A percentile compares a stretch with the other conserved stretches of the same genome.
phyloP scores from a whole-genome alignment of 2,797 vertebrate genomes.

The Gymnothorax reevesii region DNA sequence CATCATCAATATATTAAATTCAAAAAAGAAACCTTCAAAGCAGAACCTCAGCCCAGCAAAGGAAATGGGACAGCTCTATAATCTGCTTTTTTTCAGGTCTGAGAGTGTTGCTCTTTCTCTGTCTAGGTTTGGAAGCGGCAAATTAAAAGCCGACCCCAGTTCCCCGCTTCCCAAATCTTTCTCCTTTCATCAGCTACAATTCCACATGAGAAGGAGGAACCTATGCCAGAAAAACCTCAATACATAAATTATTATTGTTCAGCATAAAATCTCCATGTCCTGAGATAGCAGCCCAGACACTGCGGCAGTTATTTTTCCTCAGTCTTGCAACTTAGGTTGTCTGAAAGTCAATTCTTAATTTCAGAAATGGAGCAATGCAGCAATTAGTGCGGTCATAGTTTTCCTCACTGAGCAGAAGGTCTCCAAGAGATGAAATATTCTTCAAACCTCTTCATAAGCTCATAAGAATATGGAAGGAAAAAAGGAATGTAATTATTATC shows the following conservation, averaged over 20 bases:
- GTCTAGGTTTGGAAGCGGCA: background rate
- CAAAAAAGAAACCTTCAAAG: background rate
- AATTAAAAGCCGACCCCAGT: background rate
- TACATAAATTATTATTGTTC: background rate
- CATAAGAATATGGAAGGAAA: background rate
- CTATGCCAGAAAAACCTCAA: background rate
- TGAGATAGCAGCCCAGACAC: background rate
- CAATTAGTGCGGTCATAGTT: background rate
- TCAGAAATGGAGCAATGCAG: background rate
- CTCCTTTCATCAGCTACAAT: background rate
- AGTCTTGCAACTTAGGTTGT: background rate
- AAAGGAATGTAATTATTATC: background rate
- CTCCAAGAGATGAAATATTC: background rate
- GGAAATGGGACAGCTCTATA: background rate
- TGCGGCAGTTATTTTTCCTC: background rate
- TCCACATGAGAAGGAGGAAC: background rate
- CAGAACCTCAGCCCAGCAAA: background rate
- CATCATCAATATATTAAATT: background rate
- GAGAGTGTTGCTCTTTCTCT: background rate
- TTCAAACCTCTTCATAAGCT: background rate
- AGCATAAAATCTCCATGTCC: background rate
- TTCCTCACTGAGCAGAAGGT: background rate
- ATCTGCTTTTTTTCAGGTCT: background rate
- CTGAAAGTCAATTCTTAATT: background rate
- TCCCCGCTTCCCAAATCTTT: background rate